phyloP scores from a whole-genome alignment of 2,113 vertebrate species.

The Barbus barbus region DNA sequence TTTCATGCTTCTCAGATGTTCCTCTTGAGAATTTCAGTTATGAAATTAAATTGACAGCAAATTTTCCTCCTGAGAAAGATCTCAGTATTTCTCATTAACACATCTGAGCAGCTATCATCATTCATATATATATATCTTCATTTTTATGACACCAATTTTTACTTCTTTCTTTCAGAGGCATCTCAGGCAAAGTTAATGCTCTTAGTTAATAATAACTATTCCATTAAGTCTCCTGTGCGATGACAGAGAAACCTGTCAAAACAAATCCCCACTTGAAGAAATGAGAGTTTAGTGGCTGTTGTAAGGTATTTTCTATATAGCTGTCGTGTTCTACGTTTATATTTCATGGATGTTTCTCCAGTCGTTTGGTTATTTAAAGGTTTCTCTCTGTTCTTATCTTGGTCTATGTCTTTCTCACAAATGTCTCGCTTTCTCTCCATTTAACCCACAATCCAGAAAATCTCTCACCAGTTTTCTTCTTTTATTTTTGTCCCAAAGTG shows the following conservation, averaged over 20 bases:
- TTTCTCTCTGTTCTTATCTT: neutral
- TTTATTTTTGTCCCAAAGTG: slow-evolving; percentile 24
- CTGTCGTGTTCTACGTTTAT: neutral
- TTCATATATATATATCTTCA: neutral
- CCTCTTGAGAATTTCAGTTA: too few species aligned
- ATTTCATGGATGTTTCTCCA: neutral
- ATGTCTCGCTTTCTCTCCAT: neutral
- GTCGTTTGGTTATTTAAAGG: neutral
- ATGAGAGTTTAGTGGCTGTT: neutral
- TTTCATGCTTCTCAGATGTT: too few species aligned
- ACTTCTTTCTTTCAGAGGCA: neutral
- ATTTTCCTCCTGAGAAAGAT: neutral
- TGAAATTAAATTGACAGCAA: too few species aligned
- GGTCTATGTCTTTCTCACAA: neutral
- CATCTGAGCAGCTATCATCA: neutral
- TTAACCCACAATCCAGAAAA: neutral
- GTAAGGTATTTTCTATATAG: neutral
- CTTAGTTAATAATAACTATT: neutral
- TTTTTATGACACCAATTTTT: slow-evolving; percentile 1
- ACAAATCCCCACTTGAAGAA: neutral
- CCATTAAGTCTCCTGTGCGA: neutral
- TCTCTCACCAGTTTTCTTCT: slow-evolving; percentile 17
- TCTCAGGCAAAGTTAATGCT: neutral
- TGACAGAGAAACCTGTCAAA: neutral
- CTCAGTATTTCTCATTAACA: neutral